Conservation (phyloP, 2,113 vertebrate genomes). For the Pachypanchax playfairii region DNA sequence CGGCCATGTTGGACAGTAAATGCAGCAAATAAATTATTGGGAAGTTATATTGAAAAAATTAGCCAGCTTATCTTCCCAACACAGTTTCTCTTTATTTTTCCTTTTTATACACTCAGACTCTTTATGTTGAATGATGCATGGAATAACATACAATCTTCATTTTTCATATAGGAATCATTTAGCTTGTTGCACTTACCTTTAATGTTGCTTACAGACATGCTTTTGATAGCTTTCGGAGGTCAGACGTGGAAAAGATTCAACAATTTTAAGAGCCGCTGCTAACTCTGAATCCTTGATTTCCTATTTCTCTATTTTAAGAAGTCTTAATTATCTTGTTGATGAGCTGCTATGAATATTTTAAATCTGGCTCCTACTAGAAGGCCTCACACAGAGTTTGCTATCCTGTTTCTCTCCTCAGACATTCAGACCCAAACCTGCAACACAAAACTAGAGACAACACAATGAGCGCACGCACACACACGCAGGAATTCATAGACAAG, state of each 20-base stretch:
- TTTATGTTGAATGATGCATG: too few relatives aligned
- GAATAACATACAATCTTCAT: too few relatives aligned
- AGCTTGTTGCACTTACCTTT: slow-evolving; percentile 62
- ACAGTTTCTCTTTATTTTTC: too few relatives aligned
- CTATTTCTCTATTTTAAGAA: slow-evolving; percentile 71
- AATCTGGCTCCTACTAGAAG: slow-evolving; percentile 56
- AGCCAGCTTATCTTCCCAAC: too few relatives aligned
- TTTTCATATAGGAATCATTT: slow-evolving; percentile 2
- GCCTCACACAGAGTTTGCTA: slow-evolving; percentile 10
- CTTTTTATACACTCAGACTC: too few relatives aligned
- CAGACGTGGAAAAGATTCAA: neutral
- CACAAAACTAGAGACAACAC: neutral
- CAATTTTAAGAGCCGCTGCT: neutral
- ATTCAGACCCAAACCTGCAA: neutral
- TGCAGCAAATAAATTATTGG: too few relatives aligned
- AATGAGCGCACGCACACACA: too few relatives aligned
- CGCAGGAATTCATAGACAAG: neutral
- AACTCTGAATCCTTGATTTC: slow-evolving; percentile 59
- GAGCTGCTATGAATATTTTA: slow-evolving; percentile 66
- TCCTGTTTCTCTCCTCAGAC: slow-evolving; percentile 2
- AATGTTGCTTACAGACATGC: slow-evolving; percentile 44
- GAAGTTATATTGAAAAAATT: too few relatives aligned
- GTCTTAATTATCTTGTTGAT: slow-evolving; percentile 47
- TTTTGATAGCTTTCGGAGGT: neutral
- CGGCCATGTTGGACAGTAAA: too few relatives aligned